Evolutionary conservation across 2,888 invertebrate species (phyloP).

Genomic region (Drosophila trichaetosa): DNA sequence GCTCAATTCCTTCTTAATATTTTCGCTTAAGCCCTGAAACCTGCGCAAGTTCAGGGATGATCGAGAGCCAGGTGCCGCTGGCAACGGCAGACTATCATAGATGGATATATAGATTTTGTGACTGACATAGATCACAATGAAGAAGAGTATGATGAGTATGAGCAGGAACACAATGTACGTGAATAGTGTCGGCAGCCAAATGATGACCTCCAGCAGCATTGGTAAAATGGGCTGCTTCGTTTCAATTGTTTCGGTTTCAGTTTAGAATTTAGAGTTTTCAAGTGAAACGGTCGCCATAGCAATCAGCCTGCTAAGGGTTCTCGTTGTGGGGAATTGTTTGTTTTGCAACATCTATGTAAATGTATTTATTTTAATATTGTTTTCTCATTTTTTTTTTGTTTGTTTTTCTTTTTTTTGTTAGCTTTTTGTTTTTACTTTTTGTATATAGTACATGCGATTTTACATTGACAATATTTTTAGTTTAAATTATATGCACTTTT

Average conservation of each 20-base stretch:
- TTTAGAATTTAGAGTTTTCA: background rate
- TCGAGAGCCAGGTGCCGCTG: conserved; percentile 41
- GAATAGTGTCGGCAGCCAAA: conserved; percentile 83
- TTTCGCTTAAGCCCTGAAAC: background rate
- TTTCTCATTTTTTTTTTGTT: conserved; percentile 6
- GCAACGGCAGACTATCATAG: conserved; percentile 81
- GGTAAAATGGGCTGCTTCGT: conserved; percentile 31
- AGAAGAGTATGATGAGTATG: conserved; percentile 82
- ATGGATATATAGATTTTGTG: conserved; percentile 83
- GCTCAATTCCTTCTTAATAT: conserved; percentile 29
- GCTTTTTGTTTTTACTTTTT: conserved; percentile 47
- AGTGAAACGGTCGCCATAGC: background rate
- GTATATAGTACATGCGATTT: conserved; percentile 73
- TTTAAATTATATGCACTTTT: conserved; percentile 54
- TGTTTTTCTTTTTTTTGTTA: conserved; percentile 35
- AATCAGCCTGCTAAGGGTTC: background rate
- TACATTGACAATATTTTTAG: conserved; percentile 75
- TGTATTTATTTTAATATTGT: conserved; percentile 66
- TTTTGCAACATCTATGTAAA: conserved; percentile 79
- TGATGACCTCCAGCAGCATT: conserved; percentile 82
- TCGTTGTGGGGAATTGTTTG: background rate
- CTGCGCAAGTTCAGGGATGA: conserved; percentile 6
- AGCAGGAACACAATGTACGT: conserved; percentile 83
- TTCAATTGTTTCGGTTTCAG: background rate
- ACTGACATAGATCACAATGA: conserved; percentile 83